phyloP scores from a whole-genome alignment of 2,797 vertebrate genomes.

The Luscinia megarhynchos region DNA sequence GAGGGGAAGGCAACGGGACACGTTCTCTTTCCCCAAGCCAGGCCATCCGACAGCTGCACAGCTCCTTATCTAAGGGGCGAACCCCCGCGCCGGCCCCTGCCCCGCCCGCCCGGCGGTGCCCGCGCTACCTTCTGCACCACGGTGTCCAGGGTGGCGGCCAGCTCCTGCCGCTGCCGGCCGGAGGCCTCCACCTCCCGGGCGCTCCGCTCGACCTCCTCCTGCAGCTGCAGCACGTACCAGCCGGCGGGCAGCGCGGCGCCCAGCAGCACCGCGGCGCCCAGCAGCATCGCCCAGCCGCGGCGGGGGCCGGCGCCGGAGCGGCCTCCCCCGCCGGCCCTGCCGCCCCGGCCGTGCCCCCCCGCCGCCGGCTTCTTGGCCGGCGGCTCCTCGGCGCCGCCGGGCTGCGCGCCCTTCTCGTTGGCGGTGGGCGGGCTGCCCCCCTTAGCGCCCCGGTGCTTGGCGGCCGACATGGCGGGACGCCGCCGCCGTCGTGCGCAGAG shows the following conservation, averaged over 20 bases:
- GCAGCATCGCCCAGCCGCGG: slow-evolving; percentile 9
- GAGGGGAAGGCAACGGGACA: background rate
- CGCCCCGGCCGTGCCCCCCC: background rate
- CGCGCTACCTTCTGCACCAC: slow-evolving; percentile 74
- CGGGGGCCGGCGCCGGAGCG: background rate
- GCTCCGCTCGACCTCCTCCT: slow-evolving; percentile 73
- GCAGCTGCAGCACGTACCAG: slow-evolving; percentile 72
- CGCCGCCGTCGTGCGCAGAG: background rate
- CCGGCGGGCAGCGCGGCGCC: slow-evolving; percentile 47
- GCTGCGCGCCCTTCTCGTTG: slow-evolving; percentile 71
- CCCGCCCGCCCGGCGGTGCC: background rate
- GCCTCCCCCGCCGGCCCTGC: no score
- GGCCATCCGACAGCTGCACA: background rate
- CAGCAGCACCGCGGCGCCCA: slow-evolving; percentile 29
- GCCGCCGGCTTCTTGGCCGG: slow-evolving; percentile 57
- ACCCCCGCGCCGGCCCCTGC: background rate
- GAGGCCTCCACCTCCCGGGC: slow-evolving; percentile 71
- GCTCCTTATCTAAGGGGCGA: background rate
- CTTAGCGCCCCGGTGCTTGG: slow-evolving; percentile 76
- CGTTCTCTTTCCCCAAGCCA: background rate
- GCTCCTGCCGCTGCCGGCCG: slow-evolving; percentile 67
- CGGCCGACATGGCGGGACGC: slow-evolving; percentile 72
- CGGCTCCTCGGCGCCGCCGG: slow-evolving; percentile 73
- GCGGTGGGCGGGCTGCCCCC: slow-evolving; percentile 58
- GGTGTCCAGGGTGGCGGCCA: slow-evolving; percentile 63